Base-by-base conservation (phyloP, 2,113 vertebrate genomes). In the Pyrgilauda ruficollis region DNA sequence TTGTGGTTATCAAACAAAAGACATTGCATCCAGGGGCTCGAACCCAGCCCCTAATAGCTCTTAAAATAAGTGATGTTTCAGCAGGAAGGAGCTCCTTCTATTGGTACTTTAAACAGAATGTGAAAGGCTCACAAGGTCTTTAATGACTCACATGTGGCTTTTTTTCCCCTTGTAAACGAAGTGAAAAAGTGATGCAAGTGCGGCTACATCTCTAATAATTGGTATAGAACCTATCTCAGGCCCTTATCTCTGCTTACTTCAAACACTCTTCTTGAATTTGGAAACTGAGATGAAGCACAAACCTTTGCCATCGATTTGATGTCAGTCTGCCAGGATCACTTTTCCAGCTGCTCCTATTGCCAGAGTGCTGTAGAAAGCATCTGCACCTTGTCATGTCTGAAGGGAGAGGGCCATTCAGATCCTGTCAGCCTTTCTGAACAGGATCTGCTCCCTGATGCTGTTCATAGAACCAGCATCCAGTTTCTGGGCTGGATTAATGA, bases 11-110 rank as follows among this genome's bases (percentile, higher is more conserved):
- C 9, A 61, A 50, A 33, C 22, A 68, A 41, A 94, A n/a, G 37
- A 18, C 12, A 43, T 35, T 55, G 18, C 2, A 0, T 56, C 73
- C 9, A 46, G 39, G 11, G 35, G 63, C 28, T 21, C 0, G 0
- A 85, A 24, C 21, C 33, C 58, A 88, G 49, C 15, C 35, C 12
- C 23, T 67, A 62, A 35, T 6, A 19, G 13, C 8, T 84, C 31
- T 66, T 46, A 26, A 86, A 76, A 52, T 14, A 70, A 68, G 4
- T 33, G 8, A 35, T 55, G 5, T 73, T 79, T 52, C 16, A 63
- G 35, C 11, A 67, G 6, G 53, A 49, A 88, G 61, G 70, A 43
- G 10, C 43, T 90, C 11, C 6, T 88, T 77, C 17, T 44, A 12
- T 16, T 64, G 52, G 11, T 64, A 15, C 53, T 61, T 82, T 46